Evolutionary conservation across 2,888 invertebrate species (phyloP), one percentile per base, ranked within the genome.

Genomic region (Megastigmus dorsalis): DNA sequence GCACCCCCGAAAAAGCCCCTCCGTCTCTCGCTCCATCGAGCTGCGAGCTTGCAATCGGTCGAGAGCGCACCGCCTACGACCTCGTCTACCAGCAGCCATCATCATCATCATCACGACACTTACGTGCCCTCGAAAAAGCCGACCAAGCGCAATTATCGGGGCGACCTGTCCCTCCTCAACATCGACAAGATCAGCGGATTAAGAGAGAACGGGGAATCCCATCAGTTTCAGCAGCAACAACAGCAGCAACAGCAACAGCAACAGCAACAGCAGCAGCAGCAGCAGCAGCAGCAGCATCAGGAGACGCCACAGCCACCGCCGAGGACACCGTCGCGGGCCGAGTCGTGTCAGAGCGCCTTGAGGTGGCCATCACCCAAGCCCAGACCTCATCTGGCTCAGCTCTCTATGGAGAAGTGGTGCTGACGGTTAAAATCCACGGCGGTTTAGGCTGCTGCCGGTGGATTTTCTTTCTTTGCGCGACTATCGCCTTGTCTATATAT

Each of bases 1-100:
- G 93, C 93, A 13, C 96, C 96, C 3, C 96, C 96, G 20, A 94
- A 95, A 82, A 96, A 96, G 84, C 96, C 96, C 0, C 87, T 95
- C 59, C 90, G 96, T 9, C 88, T 96, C 45, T 96, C 95, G 0
- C 88, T 96, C 60, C 96, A 96, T 84, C 92, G 95, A 80, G 95
- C 96, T 0, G 92, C 94, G 77, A 95, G 95, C 86, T 91, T 95
- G 59, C 95, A 95, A 83, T 94, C 94, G 0, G 91, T 95, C 0
- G 91, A 90, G 77, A 88, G 84, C 57, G 83, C 89, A 0, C 88
- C 88, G 0, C 82, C 86, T 0, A 79, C 84, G 0, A 73, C 76
- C 1, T 80, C 84, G 0, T 69, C 75, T 3, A 41, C 41, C 1
- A 10, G 26, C 13, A 41, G 0, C 0, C 45, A 67, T 9, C 26